These are phyloP conservation scores for Dysidea cf. avara DNA, from an alignment of 37 sponge, comb jelly and placozoan species.

Conservation along the genomic window DNA sequence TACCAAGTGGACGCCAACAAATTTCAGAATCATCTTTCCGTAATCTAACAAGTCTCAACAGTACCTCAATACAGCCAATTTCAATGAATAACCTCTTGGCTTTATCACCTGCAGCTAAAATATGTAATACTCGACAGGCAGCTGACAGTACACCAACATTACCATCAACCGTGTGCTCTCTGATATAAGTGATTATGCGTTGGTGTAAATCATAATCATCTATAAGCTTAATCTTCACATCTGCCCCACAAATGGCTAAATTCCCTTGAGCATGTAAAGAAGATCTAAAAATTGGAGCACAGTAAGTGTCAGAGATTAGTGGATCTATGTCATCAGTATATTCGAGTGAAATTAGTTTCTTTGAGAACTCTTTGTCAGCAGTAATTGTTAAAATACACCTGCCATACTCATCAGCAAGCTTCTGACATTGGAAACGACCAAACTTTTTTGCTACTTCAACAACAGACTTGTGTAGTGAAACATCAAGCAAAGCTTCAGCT, in stretches of 20 bases:
- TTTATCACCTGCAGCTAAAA: conserved; percentile 66
- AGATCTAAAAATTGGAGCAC: conserved; percentile 12
- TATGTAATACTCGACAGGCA: conserved; percentile 77
- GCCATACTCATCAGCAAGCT: conserved; percentile 57
- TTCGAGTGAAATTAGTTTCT: conserved; percentile 30
- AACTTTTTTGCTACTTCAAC: conserved; percentile 16
- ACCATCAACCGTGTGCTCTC: conserved; percentile 3
- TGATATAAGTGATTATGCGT: conserved; percentile 23
- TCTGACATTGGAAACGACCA: background rate
- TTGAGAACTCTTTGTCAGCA: conserved; percentile 63
- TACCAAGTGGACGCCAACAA: conserved; percentile 66
- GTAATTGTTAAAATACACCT: conserved; percentile 70
- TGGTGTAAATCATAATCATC: conserved; percentile 22
- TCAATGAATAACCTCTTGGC: conserved; percentile 66
- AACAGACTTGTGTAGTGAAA: background rate
- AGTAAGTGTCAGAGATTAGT: conserved; percentile 7
- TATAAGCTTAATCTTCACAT: conserved; percentile 53
- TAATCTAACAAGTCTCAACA: conserved; percentile 34
- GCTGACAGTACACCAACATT: conserved; percentile 48
- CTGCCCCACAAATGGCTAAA: conserved; percentile 65
- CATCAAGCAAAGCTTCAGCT: conserved; percentile 26
- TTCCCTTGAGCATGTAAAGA: conserved; percentile 75
- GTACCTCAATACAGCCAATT: conserved; percentile 30
- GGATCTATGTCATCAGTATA: conserved; percentile 41
- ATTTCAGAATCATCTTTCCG: conserved; percentile 39